These are phyloP conservation scores for Myotis planiceps DNA, from an alignment of 2,797 vertebrate species.

Conservation along the genomic window DNA sequence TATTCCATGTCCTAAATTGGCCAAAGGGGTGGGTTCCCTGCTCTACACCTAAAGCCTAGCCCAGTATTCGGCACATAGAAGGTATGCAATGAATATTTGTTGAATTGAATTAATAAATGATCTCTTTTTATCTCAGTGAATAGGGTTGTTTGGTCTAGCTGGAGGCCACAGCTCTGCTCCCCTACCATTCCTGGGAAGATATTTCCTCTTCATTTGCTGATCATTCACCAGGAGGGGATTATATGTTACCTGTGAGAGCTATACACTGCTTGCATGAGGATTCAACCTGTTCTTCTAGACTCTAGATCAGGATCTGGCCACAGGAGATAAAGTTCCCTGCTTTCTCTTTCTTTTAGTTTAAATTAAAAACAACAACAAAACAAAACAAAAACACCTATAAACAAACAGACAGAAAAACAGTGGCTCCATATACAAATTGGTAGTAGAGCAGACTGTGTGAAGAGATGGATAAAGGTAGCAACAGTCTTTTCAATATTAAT, in stretches of 20 bases:
- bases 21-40: neutral
- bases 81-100: neutral
- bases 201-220: neutral
- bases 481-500: neutral
- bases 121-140: neutral
- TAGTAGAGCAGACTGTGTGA: neutral
- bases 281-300: neutral
- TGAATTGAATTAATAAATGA: constrained; percentile 2
- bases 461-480: neutral
- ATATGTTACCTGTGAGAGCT: neutral
- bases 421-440: neutral
- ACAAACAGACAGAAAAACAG: neutral
- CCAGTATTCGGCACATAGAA: neutral
- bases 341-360: neutral
- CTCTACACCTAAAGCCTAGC: neutral
- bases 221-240: neutral
- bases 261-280: neutral
- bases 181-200: neutral
- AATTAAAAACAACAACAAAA: neutral
- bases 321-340: neutral
- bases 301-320: neutral
- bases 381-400: neutral
- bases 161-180: neutral
- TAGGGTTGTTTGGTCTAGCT: neutral
- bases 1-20: neutral